Base-by-base conservation (phyloP, 2,888 invertebrate genomes). In the Axea sp. region DNA sequence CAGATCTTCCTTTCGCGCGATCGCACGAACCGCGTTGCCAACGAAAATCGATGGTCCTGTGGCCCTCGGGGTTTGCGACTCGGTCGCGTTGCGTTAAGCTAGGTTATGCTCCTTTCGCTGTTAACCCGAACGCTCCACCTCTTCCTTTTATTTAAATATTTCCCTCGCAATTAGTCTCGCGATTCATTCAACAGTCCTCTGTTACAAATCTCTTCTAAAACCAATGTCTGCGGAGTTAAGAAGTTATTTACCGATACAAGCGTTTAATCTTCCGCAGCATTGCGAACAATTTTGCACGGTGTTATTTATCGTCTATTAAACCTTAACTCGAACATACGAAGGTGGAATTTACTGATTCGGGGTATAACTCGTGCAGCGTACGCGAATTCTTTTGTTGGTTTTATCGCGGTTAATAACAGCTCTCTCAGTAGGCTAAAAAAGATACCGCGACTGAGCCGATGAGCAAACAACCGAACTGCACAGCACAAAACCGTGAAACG, bases 21-120 rank as follows among this genome's bases (percentile, higher is more conserved):
- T 26, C 14, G 19, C 19, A 9, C 47, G 14, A 17, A 19, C 35
- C 39, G 37, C 60, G 31, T 7, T 12, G 9, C 35, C 28, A 39
- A 65, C 51, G 73, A 75, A 73, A 76, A 76, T 75, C 75, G 73
- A 76, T 76, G 57, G 60, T 59, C 57, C 41, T 35, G 11, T 19
- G 11, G 53, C 31, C 60, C 49, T 37, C 28, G 22, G 53, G n/a
- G n/a, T n/a, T n/a, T n/a, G n/a, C 60, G 57, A 57, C 57, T 64
- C 68, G 39, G 22, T 37, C 24, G 9, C 49, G 22, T 4, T 17
- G 49, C 28, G 57, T 65, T 74, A 69, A 43, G 74, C 62, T 68
- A 53, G 71, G 75, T 75, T 77, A 75, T 33, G 43, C 8, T 57
- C 9, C 12, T 39, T 26, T 60, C 69, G 67, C 59, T 51, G 53